phyloP scores from a whole-genome alignment of 2,888 invertebrate species.

The Brachynemurus nebulosus region DNA sequence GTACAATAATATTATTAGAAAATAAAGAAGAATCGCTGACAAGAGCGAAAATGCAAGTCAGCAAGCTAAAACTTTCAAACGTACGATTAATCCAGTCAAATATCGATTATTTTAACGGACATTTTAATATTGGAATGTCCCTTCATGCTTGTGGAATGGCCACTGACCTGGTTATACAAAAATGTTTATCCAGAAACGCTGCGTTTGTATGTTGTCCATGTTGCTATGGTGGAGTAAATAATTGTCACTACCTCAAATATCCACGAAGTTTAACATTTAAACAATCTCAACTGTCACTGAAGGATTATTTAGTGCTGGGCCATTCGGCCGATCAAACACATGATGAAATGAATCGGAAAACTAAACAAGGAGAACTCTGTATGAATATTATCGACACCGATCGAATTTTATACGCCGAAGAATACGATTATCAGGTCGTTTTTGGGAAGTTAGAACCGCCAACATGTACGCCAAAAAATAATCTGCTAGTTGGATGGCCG shows the following conservation, averaged over 20 bases:
- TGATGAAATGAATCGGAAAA: slow-evolving; percentile 50
- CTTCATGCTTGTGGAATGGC: slow-evolving; percentile 92
- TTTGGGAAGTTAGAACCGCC: slow-evolving; percentile 65
- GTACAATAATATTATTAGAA: slow-evolving; percentile 69
- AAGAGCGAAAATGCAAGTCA: slow-evolving; percentile 57
- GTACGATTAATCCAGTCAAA: slow-evolving; percentile 76
- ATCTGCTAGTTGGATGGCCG: slow-evolving; percentile 57
- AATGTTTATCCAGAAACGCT: slow-evolving; percentile 62
- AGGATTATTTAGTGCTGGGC: slow-evolving; percentile 66
- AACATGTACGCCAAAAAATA: slow-evolving; percentile 85
- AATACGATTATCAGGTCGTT: slow-evolving; percentile 59
- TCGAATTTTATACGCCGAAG: slow-evolving; percentile 58
- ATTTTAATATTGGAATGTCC: slow-evolving; percentile 75
- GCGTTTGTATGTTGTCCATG: slow-evolving; percentile 86
- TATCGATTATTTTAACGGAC: slow-evolving; percentile 71
- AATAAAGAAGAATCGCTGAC: slow-evolving; percentile 79
- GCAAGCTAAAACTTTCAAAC: slow-evolving; percentile 53
- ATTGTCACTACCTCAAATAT: slow-evolving; percentile 66
- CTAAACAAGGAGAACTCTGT: slow-evolving; percentile 63
- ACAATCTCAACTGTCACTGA: slow-evolving; percentile 28
- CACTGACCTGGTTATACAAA: slow-evolving; percentile 79
- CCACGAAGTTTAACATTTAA: slow-evolving; percentile 60
- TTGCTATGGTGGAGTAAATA: slow-evolving; percentile 80
- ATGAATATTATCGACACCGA: slow-evolving; percentile 87
- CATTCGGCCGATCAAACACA: slow-evolving; percentile 92